Conservation (phyloP, 2,797 vertebrate genomes). For the Pampus argenteus region DNA sequence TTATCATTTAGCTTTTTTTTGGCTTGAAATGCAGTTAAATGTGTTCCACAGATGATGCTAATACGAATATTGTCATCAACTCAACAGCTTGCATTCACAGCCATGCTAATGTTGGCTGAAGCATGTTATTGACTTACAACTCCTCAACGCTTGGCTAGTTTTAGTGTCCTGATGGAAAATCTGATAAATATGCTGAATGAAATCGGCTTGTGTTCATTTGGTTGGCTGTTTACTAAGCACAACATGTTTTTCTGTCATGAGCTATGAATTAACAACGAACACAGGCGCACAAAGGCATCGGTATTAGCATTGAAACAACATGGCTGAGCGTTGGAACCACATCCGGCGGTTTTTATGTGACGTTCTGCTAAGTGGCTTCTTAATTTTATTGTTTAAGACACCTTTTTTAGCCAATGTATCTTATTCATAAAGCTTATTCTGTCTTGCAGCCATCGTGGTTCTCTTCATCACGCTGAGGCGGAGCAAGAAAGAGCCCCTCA, state of each 20-base stretch:
- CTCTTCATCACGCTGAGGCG: constrained; percentile 94
- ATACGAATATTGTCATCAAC: constrained; percentile 42
- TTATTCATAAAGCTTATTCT: background rate
- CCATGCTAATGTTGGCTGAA: constrained; percentile 59
- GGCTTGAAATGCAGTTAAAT: constrained; percentile 9
- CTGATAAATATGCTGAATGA: constrained; percentile 67
- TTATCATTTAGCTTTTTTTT: constrained; percentile 14
- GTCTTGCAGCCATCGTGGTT: constrained; percentile 91
- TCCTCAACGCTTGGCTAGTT: constrained; percentile 48
- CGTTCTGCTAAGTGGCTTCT: constrained; percentile 26
- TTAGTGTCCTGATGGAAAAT: constrained; percentile 65
- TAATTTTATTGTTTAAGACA: constrained; percentile 28
- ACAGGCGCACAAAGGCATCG: constrained; percentile 12
- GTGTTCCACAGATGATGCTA: constrained; percentile 18
- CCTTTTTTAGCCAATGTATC: constrained; percentile 10
- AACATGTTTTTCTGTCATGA: constrained; percentile 59
- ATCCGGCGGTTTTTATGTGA: constrained; percentile 28
- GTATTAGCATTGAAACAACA: constrained; percentile 54
- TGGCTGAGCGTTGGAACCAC: constrained; percentile 14
- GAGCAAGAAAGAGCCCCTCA: constrained; percentile 96
- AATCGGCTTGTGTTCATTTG: constrained; percentile 56
- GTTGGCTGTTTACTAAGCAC: constrained; percentile 60
- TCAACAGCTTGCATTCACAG: constrained; percentile 49
- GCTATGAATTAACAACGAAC: constrained; percentile 51
- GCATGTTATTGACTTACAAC: constrained; percentile 61